Base-by-base conservation (phyloP, 2,797 vertebrate species). In the Centropyge bicolor region DNA sequence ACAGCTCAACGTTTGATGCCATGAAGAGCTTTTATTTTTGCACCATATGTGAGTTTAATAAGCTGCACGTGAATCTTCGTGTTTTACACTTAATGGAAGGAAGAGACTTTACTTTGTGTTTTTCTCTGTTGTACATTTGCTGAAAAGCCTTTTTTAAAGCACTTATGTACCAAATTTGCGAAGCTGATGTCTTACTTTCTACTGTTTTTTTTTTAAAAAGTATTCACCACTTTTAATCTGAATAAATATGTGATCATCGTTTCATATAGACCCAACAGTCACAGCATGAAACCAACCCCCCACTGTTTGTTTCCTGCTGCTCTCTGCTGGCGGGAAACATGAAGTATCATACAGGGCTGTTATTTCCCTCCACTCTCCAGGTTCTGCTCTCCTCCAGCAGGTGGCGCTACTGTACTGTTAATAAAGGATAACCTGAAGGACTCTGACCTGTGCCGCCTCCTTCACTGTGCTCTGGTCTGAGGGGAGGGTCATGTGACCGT, bases 271-370 rank as follows among this genome's bases (percentile, higher is more conserved):
- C 1, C 5, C 11, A 27, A 52, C n/a, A n/a, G n/a, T n/a, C n/a
- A 35, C 1, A 31, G 2, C n/a, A 36, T 6, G 22, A 2, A 14
- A 8, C 22, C 3, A 14, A n/a, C 1, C 1, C 2, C 5, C 8
- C 3, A 16, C 2, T 1, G 22, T 43, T 17, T 14, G 43, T 40
- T n/a, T 16, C 13, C 17, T 82, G 57, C 60, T 83, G 68, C 79
- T 31, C 63, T 56, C 88, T 88, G 45, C 78, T 89, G 84, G 84
- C 62, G 13, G 9, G 17, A 76, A 36, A 20, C 35, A 8, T 22
- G 46, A 63, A 70, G 24, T 61, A 6, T 70, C n/a, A 3, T 11
- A 35, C 12, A 7, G 52, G 8, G 3, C 1, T 41, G 22, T 14
- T 1, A 1, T 20, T 70, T 4, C 3, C 35, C 17, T 17, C n/a